Evolutionary conservation across 2,797 vertebrate species (phyloP).

Genomic region (Malurus leucopterus): DNA sequence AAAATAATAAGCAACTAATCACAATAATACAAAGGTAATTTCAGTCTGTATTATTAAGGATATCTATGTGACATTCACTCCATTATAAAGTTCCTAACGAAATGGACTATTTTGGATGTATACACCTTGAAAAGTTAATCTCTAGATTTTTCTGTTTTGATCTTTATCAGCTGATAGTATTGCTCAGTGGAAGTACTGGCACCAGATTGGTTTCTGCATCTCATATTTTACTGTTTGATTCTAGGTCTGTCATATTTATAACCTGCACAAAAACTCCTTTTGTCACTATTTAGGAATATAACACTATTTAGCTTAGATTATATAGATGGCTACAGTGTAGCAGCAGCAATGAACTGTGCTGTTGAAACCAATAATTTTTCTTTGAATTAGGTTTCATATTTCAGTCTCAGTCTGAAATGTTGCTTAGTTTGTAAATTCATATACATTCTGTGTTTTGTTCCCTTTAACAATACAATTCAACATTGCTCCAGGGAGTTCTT

Average conservation of each 20-base stretch:
- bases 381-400: conserved; percentile 54
- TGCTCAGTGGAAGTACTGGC: conserved; percentile 65
- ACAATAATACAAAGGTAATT: conserved; percentile 85
- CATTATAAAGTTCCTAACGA: conserved; percentile 87
- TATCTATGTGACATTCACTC: conserved; percentile 90
- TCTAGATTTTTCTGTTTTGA: conserved; percentile 55
- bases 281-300: conserved; percentile 56
- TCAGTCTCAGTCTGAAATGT: conserved; percentile 20
- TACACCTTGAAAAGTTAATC: conserved; percentile 49
- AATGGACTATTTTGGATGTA: conserved; percentile 62
- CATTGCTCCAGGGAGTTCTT: conserved; percentile 39
- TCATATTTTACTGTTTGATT: conserved; percentile 53
- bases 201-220: conserved; percentile 57
- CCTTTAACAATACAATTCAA: conserved; percentile 67
- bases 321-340: conserved; percentile 76
- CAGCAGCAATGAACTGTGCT: conserved; percentile 73
- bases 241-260: conserved; percentile 23
- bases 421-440: conserved; percentile 53
- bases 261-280: conserved; percentile 37
- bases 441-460: conserved; percentile 67
- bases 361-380: conserved; percentile 38
- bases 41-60: conserved; percentile 85
- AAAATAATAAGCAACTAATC: conserved; percentile 96
- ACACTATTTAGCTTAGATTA: conserved; percentile 68
- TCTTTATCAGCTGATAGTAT: conserved; percentile 56